phyloP scores from a whole-genome alignment of 2,888 invertebrate species.

The Cenopis cana region DNA sequence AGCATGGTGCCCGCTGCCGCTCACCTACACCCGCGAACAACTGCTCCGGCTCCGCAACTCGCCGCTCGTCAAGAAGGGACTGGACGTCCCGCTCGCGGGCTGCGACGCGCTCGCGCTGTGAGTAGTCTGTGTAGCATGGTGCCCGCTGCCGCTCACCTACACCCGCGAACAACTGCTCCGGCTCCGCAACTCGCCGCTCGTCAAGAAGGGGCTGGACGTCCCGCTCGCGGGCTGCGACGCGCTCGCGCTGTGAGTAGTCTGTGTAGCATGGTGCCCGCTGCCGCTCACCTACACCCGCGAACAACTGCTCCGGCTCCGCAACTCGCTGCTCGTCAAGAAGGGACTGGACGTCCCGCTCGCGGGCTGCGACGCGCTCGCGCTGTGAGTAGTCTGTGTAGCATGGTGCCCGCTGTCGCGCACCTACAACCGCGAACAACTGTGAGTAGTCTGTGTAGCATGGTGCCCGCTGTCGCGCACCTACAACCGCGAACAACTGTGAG shows the following conservation, averaged over 20 bases:
- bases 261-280: slow-evolving; percentile 78
- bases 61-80: slow-evolving; percentile 88
- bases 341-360: slow-evolving; percentile 76
- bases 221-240: slow-evolving; percentile 75
- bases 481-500: too few relatives aligned
- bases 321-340: slow-evolving; percentile 88
- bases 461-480: too few relatives aligned
- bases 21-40: slow-evolving; percentile 88
- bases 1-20: slow-evolving; percentile 83
- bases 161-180: slow-evolving; percentile 89
- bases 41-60: slow-evolving; percentile 89
- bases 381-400: slow-evolving; percentile 72
- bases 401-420: slow-evolving; percentile 77
- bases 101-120: slow-evolving; percentile 74
- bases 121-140: slow-evolving; percentile 71
- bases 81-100: slow-evolving; percentile 84
- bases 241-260: slow-evolving; percentile 69
- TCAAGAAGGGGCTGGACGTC: slow-evolving; percentile 88
- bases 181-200: slow-evolving; percentile 88
- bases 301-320: slow-evolving; percentile 89
- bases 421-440: too few relatives aligned
- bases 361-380: slow-evolving; percentile 72
- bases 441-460: too few relatives aligned
- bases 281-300: slow-evolving; percentile 87
- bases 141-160: slow-evolving; percentile 84